Conservation (phyloP, 2,113 vertebrate genomes). For the Channa maculata region DNA sequence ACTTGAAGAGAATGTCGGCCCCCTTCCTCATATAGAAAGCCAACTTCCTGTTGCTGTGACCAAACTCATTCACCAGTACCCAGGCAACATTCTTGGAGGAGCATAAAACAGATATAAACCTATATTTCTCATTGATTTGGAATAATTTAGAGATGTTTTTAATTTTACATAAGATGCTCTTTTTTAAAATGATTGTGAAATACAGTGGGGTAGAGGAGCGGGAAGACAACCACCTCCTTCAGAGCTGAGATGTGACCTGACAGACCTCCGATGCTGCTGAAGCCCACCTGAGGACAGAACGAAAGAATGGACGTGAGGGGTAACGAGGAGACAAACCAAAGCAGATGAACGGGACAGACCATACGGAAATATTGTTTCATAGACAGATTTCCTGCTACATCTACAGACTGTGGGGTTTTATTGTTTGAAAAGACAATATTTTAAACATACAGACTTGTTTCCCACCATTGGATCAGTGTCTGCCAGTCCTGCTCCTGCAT, state of each 20-base stretch:
- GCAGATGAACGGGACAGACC: neutral
- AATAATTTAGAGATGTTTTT: too few species aligned
- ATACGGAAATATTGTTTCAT: too few species aligned
- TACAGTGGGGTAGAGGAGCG: slow-evolving; percentile 93
- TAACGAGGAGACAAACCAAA: too few species aligned
- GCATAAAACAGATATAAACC: slow-evolving; percentile 97
- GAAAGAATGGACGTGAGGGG: neutral
- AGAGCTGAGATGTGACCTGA: slow-evolving; percentile 91
- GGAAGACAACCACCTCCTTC: slow-evolving; percentile 95
- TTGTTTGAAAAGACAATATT: too few species aligned
- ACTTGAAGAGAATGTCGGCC: slow-evolving; percentile 95
- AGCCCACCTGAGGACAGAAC: slow-evolving; percentile 83
- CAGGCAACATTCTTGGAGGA: slow-evolving; percentile 95
- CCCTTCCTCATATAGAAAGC: slow-evolving; percentile 98
- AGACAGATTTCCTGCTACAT: too few species aligned
- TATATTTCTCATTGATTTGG: too few species aligned
- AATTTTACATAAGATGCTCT: too few species aligned
- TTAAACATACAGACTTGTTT: slow-evolving; percentile 86
- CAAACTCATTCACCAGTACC: slow-evolving; percentile 95
- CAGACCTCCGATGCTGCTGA: slow-evolving; percentile 90
- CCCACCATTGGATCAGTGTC: slow-evolving; percentile 91
- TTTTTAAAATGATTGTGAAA: slow-evolving; percentile 83
- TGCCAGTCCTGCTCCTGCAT: slow-evolving; percentile 86
- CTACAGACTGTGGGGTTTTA: too few species aligned
- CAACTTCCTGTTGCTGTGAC: slow-evolving; percentile 89